Conservation (phyloP, 2,113 vertebrate genomes). For the Pachyramphus minor region DNA sequence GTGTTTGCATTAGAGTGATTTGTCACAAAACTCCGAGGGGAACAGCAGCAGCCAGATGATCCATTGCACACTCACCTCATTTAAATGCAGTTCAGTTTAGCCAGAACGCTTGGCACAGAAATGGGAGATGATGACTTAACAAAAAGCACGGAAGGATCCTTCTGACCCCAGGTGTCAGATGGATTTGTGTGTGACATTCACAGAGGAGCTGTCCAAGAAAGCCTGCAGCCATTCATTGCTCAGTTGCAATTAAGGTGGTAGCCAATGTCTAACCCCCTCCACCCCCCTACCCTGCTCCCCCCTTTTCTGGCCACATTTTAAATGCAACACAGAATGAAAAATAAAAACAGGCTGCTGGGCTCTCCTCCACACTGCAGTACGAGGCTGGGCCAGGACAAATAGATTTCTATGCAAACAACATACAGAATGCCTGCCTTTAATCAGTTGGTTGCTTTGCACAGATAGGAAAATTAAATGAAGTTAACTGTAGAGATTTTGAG, state of each 20-base stretch:
- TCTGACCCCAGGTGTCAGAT: background rate
- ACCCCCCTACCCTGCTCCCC: fast-evolving
- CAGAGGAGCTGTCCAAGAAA: background rate
- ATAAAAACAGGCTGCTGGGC: background rate
- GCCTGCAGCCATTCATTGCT: background rate
- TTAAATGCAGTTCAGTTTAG: conserved; percentile 38
- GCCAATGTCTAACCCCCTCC: background rate
- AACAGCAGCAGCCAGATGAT: background rate
- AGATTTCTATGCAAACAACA: background rate
- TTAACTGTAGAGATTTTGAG: background rate
- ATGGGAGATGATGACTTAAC: conserved; percentile 28
- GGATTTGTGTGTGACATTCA: background rate
- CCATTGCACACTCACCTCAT: background rate
- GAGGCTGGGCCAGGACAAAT: background rate
- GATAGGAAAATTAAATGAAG: background rate
- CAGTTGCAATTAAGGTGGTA: background rate
- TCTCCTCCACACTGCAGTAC: background rate
- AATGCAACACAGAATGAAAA: background rate
- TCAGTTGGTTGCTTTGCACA: background rate
- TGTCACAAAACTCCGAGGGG: background rate
- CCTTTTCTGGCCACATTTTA: background rate
- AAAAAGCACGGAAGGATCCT: background rate
- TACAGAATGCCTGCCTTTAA: background rate
- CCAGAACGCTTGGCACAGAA: conserved; percentile 13
- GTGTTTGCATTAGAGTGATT: background rate